phyloP scores from a whole-genome alignment of 2,888 invertebrate genomes.

The Ligdia adustata region DNA sequence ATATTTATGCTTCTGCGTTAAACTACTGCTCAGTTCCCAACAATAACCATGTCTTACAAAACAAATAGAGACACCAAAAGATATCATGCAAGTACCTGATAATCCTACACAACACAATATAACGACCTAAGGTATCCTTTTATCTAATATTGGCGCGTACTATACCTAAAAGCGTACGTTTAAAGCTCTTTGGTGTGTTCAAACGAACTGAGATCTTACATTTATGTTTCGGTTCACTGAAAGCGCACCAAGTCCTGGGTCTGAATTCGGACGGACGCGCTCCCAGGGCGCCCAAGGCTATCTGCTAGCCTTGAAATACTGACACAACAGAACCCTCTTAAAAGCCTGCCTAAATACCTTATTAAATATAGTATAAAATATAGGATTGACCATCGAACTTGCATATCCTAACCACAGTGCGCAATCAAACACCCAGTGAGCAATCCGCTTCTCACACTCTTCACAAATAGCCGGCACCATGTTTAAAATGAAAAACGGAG shows the following conservation, averaged over 20 bases:
- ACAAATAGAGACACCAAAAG: no score
- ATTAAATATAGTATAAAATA: constrained; percentile 98
- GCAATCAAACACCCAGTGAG: constrained; percentile 92
- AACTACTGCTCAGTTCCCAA: no score
- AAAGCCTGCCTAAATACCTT: constrained; percentile 96
- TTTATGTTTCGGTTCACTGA: constrained; percentile 75
- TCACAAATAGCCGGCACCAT: constrained; percentile 93
- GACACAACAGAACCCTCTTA: constrained; percentile 92
- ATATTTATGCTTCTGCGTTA: no score
- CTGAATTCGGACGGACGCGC: constrained; percentile 76
- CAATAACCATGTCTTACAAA: no score
- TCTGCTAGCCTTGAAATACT: constrained; percentile 84
- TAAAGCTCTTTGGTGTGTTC: constrained; percentile 61
- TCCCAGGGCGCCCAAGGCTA: constrained; percentile 83
- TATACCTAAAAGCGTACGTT: constrained; percentile 53
- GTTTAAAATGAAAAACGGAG: constrained; percentile 97
- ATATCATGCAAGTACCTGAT: no score
- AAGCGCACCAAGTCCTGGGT: constrained; percentile 75
- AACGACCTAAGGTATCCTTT: neutral
- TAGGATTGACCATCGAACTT: constrained; percentile 97
- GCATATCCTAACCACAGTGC: constrained; percentile 97
- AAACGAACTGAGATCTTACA: constrained; percentile 74
- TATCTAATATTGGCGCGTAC: constrained; percentile 36
- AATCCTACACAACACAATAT: neutral
- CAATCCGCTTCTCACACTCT: constrained; percentile 89